These are phyloP conservation scores for Triplophysa dalaica DNA, from an alignment of 2,113 vertebrate genomes.

Conservation along the genomic window DNA sequence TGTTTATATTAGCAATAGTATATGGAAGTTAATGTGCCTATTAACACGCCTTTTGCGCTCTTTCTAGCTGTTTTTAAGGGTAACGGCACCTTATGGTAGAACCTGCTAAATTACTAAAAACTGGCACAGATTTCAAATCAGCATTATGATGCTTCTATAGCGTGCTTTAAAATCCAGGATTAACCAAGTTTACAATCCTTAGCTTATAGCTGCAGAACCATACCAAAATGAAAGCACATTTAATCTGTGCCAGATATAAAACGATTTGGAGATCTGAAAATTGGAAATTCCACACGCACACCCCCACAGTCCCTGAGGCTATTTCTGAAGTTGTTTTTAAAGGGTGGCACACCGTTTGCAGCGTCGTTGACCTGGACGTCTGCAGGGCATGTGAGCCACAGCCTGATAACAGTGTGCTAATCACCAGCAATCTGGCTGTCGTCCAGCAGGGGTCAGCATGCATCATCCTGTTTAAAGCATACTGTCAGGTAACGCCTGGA, in stretches of 20 bases:
- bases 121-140: neutral
- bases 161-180: conserved; percentile 23
- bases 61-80: too few species aligned
- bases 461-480: conserved; percentile 38
- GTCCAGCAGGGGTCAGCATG: conserved; percentile 50
- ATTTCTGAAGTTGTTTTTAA: neutral
- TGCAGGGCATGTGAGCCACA: conserved; percentile 18
- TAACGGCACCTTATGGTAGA: too few species aligned
- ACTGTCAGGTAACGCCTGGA: conserved; percentile 23
- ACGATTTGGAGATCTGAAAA: neutral
- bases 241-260: neutral
- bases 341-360: conserved; percentile 3
- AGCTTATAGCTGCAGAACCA: too few species aligned
- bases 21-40: too few species aligned
- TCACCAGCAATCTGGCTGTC: conserved; percentile 31
- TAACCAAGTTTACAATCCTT: neutral
- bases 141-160: conserved; percentile 3
- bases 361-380: conserved; percentile 33
- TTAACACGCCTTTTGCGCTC: too few species aligned
- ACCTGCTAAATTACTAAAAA: too few species aligned
- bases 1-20: too few species aligned
- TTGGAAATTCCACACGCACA: neutral
- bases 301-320: neutral
- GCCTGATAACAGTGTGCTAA: conserved; percentile 28
- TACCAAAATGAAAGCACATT: too few species aligned